These are phyloP conservation scores for Luidia sarsii DNA, from an alignment of 53 echinoderm and acorn worm genomes.

Conservation along the genomic window DNA sequence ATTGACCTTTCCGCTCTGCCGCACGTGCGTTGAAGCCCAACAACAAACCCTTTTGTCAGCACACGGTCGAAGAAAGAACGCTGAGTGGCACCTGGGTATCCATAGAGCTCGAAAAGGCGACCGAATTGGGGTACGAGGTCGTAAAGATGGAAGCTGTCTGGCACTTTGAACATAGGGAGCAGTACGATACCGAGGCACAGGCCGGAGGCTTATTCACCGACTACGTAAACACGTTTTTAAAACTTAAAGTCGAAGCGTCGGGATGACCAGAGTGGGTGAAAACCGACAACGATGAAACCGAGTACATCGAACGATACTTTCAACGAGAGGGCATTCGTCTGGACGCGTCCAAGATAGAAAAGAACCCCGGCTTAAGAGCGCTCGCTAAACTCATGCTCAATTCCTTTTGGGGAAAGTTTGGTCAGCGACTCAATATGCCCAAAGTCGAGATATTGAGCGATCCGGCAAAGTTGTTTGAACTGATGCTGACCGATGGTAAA, in stretches of 20 bases:
- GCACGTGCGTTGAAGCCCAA: constrained; percentile 47
- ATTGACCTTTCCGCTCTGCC: constrained; percentile 67
- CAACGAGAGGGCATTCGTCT: constrained; percentile 17
- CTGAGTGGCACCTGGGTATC: constrained; percentile 61
- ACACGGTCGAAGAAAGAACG: constrained; percentile 40
- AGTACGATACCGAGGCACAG: constrained; percentile 29
- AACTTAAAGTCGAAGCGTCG: constrained; percentile 67
- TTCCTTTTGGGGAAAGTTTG: constrained; percentile 69
- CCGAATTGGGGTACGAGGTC: constrained; percentile 49
- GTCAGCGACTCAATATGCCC: constrained; percentile 25
- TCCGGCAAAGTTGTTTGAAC: constrained; percentile 16
- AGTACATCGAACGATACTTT: constrained; percentile 40
- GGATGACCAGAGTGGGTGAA: constrained; percentile 41
- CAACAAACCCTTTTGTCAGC: constrained; percentile 22
- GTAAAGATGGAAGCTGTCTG: constrained; percentile 41
- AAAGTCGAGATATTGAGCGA: constrained; percentile 9
- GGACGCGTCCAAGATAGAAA: constrained; percentile 54
- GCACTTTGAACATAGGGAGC: constrained; percentile 58
- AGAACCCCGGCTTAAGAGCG: constrained; percentile 62
- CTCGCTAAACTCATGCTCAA: constrained; percentile 65
- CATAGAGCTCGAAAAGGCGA: constrained; percentile 56
- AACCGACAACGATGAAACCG: constrained; percentile 54
- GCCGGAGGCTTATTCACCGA: constrained; percentile 46
- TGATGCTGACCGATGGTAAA: not conserved
- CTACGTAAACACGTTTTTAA: not conserved